phyloP scores from a whole-genome alignment of 2,888 invertebrate genomes.

The Ctena decussata region DNA sequence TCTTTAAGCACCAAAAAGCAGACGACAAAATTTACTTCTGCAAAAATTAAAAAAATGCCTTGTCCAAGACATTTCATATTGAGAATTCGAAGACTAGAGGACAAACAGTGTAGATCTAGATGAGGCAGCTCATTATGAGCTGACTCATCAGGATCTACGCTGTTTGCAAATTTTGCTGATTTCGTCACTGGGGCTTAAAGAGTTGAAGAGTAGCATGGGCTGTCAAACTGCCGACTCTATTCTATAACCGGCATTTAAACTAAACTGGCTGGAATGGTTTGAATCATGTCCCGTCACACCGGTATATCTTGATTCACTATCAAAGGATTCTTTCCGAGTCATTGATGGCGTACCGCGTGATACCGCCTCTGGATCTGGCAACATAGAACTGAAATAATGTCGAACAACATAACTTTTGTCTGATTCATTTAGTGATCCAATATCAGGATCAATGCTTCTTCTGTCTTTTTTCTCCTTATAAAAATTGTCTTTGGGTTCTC shows the following conservation, averaged over 20 bases:
- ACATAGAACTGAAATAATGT: slow-evolving; percentile 80
- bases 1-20: no score
- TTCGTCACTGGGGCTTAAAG: no score
- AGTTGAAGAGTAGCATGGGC: no score
- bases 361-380: slow-evolving; percentile 67
- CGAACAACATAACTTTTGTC: slow-evolving; percentile 82
- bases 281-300: slow-evolving; percentile 52
- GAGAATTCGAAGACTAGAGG: no score
- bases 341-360: slow-evolving; percentile 64
- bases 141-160: no score
- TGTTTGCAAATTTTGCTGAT: no score
- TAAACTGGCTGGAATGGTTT: slow-evolving; percentile 60
- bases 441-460: slow-evolving; percentile 71
- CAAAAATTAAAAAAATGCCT: no score
- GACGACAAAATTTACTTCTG: no score
- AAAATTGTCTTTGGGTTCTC: slow-evolving; percentile 24
- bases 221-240: slow-evolving; percentile 61
- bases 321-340: slow-evolving; percentile 56
- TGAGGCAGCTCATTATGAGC: no score
- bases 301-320: slow-evolving; percentile 51
- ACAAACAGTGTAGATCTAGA: no score
- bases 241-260: slow-evolving; percentile 59
- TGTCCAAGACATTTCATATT: no score
- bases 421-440: slow-evolving; percentile 78
- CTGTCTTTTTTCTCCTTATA: slow-evolving; percentile 70